Conservation (phyloP, 2,113 vertebrate genomes). For the Syngnathus floridae region DNA sequence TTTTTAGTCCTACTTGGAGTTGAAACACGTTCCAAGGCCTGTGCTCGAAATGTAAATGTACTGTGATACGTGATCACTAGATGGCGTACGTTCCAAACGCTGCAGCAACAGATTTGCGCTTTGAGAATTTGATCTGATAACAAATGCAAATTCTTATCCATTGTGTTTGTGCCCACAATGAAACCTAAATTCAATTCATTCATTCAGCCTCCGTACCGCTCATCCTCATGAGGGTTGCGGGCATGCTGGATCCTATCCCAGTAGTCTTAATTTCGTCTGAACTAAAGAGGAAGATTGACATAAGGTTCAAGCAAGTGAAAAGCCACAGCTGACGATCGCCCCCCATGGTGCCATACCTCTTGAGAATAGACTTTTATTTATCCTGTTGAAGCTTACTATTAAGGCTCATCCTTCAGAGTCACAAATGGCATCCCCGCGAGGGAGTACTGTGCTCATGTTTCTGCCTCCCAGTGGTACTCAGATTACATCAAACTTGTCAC, state of each 20-base stretch:
- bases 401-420: slow-evolving; percentile 38
- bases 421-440: slow-evolving; percentile 27
- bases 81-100: slow-evolving; percentile 34
- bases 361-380: slow-evolving; percentile 43
- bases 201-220: too few relatives aligned
- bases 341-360: slow-evolving; percentile 11
- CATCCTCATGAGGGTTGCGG: too few relatives aligned
- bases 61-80: slow-evolving; percentile 29
- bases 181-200: slow-evolving; percentile 32
- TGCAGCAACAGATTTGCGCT: neutral
- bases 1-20: neutral
- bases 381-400: slow-evolving; percentile 34
- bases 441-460: slow-evolving; percentile 47
- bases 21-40: neutral
- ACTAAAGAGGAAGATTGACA: slow-evolving; percentile 44
- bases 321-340: slow-evolving; percentile 38
- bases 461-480: slow-evolving; percentile 31
- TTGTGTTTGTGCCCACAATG: neutral
- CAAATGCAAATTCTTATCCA: neutral
- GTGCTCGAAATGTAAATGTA: neutral
- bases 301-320: slow-evolving; percentile 36
- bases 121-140: neutral
- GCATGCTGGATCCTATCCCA: too few relatives aligned
- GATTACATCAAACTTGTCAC: slow-evolving; percentile 28
- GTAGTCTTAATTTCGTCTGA: neutral